These are phyloP conservation scores for Tachina grossa DNA, from an alignment of 2,888 invertebrate species.

Conservation along the genomic window DNA sequence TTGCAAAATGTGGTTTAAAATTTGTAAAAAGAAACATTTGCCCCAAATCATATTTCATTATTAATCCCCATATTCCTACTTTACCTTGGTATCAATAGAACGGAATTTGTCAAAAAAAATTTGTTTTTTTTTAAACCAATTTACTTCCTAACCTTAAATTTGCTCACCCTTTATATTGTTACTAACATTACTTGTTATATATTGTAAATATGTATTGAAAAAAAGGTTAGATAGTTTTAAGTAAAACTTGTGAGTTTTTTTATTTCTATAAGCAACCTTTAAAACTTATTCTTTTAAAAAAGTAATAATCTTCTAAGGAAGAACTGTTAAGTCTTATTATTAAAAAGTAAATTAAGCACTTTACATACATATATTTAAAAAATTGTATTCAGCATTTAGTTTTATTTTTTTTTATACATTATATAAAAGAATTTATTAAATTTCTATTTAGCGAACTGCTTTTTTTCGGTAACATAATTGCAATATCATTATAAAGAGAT, in stretches of 20 bases:
- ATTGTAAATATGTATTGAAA: constrained; percentile 45
- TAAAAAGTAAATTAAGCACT: background rate
- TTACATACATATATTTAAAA: background rate
- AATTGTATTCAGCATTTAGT: background rate
- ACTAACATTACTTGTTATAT: background rate
- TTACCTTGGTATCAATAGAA: no score
- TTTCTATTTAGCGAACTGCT: background rate
- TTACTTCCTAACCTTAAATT: no score
- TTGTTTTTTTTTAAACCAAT: no score
- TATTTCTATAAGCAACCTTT: no score
- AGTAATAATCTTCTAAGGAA: background rate
- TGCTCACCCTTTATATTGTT: background rate
- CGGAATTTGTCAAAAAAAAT: no score
- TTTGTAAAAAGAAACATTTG: no score
- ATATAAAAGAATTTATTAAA: constrained; percentile 21
- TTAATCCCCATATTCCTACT: no score
- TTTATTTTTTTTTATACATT: constrained; percentile 30
- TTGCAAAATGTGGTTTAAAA: no score
- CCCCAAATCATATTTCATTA: no score
- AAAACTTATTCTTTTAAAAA: no score
- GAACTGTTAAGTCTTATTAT: background rate
- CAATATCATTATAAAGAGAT: background rate
- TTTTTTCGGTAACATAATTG: background rate
- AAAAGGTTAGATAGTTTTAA: background rate
- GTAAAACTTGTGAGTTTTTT: background rate